A percentile compares a stretch with the other conserved stretches of the same genome.
These are phyloP conservation scores for Dunckerocampus dactyliophorus DNA, from an alignment of 2,113 vertebrate species.

Conservation along the genomic window DNA sequence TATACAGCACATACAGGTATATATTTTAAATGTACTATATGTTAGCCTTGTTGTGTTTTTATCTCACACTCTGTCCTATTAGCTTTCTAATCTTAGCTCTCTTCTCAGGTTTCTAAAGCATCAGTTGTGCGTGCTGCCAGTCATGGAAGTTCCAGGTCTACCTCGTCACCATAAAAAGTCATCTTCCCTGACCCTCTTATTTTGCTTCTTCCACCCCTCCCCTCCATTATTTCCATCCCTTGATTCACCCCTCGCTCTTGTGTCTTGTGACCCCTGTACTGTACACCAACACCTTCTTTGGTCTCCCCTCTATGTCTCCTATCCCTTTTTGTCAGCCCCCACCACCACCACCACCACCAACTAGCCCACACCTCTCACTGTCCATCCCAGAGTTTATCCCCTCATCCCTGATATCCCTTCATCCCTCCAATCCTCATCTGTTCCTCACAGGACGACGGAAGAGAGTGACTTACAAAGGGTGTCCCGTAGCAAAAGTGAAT, in stretches of 20 bases:
- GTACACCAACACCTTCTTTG: conserved; percentile 56
- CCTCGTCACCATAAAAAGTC: conserved; percentile 67
- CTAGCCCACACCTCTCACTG: conserved; percentile 53
- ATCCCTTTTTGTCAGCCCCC: conserved; percentile 58
- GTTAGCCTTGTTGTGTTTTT: too few species aligned
- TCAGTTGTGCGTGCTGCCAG: conserved; percentile 29
- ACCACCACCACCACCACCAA: background rate
- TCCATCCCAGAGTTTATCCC: conserved; percentile 72
- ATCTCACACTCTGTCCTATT: too few species aligned
- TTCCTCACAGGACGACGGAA: conserved; percentile 61
- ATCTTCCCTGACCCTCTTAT: conserved; percentile 49
- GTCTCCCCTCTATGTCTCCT: conserved; percentile 38
- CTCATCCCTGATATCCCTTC: conserved; percentile 77
- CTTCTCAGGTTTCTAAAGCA: conserved; percentile 63
- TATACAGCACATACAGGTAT: too few species aligned
- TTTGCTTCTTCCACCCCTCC: conserved; percentile 46
- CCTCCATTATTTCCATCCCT: conserved; percentile 58
- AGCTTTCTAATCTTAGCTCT: conserved; percentile 48
- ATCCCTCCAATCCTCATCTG: conserved; percentile 77
- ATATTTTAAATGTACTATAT: too few species aligned
- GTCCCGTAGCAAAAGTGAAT: conserved; percentile 53
- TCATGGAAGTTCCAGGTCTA: conserved; percentile 37
- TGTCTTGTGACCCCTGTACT: conserved; percentile 54
- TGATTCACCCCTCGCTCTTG: conserved; percentile 38
- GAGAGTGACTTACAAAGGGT: conserved; percentile 47